phyloP scores from a whole-genome alignment of 2,113 vertebrate species.

The Malurus cyaneus region DNA sequence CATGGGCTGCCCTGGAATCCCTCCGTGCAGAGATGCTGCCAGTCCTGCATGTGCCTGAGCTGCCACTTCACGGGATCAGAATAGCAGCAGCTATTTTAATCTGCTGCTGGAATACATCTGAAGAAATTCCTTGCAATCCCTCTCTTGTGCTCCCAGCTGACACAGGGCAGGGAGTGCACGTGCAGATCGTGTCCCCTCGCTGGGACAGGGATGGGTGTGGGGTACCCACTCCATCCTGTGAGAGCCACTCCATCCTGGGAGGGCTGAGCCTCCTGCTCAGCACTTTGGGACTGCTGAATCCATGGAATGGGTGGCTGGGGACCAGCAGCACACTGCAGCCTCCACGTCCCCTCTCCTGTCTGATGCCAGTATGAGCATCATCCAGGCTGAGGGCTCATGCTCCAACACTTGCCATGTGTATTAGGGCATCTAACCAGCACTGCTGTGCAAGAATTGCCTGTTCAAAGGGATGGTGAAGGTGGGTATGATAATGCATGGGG shows the following conservation, averaged over 20 bases:
- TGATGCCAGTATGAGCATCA: accelerated
- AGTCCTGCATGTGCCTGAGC: not conserved
- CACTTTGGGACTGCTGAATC: accelerated
- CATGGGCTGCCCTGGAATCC: not conserved
- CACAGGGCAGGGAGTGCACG: not conserved
- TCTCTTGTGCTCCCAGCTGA: not conserved
- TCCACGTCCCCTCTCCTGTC: accelerated
- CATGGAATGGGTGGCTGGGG: not conserved
- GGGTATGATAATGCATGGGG: not conserved
- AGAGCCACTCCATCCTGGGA: accelerated
- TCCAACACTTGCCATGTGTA: accelerated
- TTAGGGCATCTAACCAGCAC: not conserved
- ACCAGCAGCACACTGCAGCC: not conserved
- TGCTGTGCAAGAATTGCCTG: not conserved
- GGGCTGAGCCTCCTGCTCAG: not conserved
- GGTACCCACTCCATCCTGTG: accelerated
- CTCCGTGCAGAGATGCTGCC: not conserved
- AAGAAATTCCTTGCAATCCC: not conserved
- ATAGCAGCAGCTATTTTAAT: constrained; percentile 62
- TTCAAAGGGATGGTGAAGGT: not conserved
- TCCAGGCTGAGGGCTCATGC: not conserved
- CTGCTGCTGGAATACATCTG: not conserved
- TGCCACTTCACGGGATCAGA: not conserved
- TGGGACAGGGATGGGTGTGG: no score
- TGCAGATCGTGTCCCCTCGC: not conserved